These are phyloP conservation scores for Pararge aegeria DNA, from an alignment of 1,140 invertebrate genomes.

Conservation along the genomic window DNA sequence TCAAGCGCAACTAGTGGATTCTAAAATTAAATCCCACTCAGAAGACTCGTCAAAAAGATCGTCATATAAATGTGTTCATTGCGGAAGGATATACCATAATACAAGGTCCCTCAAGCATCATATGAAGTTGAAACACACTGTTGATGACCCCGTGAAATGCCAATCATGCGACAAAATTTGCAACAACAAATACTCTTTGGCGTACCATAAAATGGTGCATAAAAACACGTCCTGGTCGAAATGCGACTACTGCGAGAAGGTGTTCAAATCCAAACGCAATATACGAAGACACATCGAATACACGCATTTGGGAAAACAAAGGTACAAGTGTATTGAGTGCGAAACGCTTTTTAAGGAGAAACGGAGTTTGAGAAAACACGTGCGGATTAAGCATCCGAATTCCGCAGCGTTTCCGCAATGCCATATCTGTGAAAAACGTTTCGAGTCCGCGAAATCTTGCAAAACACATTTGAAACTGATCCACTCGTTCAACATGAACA, in stretches of 20 bases:
- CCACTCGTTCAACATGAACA: constrained; percentile 59
- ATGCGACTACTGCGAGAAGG: constrained; percentile 58
- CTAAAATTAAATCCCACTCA: constrained; percentile 36
- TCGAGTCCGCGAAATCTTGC: constrained; percentile 66
- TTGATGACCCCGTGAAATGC: constrained; percentile 46
- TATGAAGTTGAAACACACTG: constrained; percentile 54
- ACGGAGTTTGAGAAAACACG: constrained; percentile 57
- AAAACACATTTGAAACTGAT: constrained; percentile 59
- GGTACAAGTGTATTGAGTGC: constrained; percentile 62
- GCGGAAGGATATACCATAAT: constrained; percentile 52
- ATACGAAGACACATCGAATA: constrained; percentile 56
- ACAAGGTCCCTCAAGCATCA: constrained; percentile 56
- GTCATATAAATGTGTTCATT: constrained; percentile 46
- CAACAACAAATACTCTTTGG: constrained; percentile 58
- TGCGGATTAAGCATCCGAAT: constrained; percentile 53
- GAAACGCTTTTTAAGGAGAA: constrained; percentile 63
- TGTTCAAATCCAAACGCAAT: constrained; percentile 55
- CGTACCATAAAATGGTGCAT: constrained; percentile 55
- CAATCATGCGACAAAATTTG: constrained; percentile 48
- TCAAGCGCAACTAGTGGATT: constrained; percentile 45
- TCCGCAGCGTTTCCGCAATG: constrained; percentile 55
- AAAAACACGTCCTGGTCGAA: constrained; percentile 43
- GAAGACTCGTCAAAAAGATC: constrained; percentile 28
- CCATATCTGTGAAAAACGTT: constrained; percentile 56
- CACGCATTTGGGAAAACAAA: constrained; percentile 52